A percentile compares a stretch with the other conserved stretches of the same genome.
Evolutionary conservation across 2,797 vertebrate species (phyloP).

Genomic region (Ctenosaura bakeri): DNA sequence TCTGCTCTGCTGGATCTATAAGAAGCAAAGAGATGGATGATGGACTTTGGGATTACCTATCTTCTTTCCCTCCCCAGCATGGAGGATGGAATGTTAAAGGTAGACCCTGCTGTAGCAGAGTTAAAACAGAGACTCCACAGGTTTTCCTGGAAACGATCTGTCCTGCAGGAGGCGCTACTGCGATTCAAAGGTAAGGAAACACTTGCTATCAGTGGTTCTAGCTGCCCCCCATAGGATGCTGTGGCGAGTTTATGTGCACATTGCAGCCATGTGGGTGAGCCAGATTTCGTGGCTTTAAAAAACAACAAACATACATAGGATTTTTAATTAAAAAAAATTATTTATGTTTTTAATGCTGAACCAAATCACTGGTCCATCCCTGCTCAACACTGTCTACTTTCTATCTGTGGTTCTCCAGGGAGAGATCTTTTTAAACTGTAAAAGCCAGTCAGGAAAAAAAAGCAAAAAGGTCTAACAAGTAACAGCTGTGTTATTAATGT

Average conservation of each 20-base stretch:
- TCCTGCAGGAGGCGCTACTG: neutral
- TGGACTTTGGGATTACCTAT: neutral
- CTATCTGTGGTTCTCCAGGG: neutral
- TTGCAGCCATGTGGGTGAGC: neutral
- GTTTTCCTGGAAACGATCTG: neutral
- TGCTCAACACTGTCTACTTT: neutral
- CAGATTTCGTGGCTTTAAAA: neutral
- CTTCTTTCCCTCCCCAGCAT: neutral
- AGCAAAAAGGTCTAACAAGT: too few relatives aligned
- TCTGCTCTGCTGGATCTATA: neutral
- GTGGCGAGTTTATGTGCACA: neutral
- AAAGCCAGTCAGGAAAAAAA: too few relatives aligned
- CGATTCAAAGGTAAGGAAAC: neutral
- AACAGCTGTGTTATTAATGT: neutral
- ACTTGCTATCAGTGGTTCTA: neutral
- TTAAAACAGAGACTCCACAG: slow-evolving; percentile 7
- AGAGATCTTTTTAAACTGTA: neutral
- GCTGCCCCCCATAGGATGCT: neutral
- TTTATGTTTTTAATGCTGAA: neutral
- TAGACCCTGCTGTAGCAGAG: neutral
- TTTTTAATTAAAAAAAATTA: too few relatives aligned
- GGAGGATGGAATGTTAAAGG: neutral
- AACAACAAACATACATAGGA: too few relatives aligned
- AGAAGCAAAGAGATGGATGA: neutral
- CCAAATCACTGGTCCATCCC: neutral